A percentile compares a stretch with the other conserved stretches of the same genome.
These are phyloP conservation scores for Phyllotreta striolata DNA, from an alignment of 2,888 invertebrate genomes.

Conservation along the genomic window DNA sequence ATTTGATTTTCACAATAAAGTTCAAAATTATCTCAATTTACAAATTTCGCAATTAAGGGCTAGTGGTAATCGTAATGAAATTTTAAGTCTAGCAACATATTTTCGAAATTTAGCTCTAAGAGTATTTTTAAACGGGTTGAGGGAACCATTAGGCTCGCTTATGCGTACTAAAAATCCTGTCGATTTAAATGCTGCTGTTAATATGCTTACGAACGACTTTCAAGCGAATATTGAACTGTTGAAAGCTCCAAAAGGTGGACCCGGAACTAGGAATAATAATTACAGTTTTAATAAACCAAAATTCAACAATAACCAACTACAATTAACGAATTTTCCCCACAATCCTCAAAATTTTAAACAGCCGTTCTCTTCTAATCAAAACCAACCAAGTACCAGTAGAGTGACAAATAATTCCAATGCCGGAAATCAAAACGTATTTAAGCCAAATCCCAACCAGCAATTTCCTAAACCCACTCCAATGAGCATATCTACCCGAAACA, in stretches of 20 bases:
- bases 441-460: constrained; percentile 19
- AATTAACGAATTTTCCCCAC: too few species aligned
- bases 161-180: constrained; percentile 29
- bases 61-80: too few species aligned
- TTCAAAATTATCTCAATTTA: constrained; percentile 27
- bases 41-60: neutral
- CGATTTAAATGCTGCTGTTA: constrained; percentile 9
- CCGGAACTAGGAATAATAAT: too few species aligned
- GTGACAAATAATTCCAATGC: neutral
- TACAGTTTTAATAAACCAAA: too few species aligned
- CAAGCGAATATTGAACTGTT: neutral
- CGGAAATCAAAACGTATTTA: constrained; percentile 12
- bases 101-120: constrained; percentile 16
- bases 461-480: constrained; percentile 18
- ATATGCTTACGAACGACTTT: constrained; percentile 14
- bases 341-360: too few species aligned
- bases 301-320: too few species aligned
- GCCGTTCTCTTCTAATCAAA: too few species aligned
- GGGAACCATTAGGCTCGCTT: constrained; percentile 26
- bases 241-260: too few species aligned
- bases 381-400: too few species aligned
- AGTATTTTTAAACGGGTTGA: constrained; percentile 20
- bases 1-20: constrained; percentile 37
- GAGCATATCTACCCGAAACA: constrained; percentile 21
- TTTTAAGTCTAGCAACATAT: too few species aligned